phyloP scores from a whole-genome alignment of 2,797 vertebrate species.

The Petrocephalus sullivani region DNA sequence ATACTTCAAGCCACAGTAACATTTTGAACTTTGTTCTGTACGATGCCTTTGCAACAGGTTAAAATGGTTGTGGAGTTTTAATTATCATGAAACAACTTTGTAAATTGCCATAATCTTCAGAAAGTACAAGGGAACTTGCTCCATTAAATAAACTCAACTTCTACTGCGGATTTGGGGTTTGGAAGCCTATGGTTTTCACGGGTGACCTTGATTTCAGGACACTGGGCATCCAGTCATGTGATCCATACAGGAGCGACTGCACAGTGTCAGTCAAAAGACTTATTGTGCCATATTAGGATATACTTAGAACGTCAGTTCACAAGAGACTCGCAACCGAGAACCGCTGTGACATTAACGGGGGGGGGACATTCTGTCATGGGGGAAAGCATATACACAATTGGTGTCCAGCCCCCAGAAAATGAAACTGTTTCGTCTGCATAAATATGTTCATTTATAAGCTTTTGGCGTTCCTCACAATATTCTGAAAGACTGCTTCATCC shows the following conservation, averaged over 20 bases:
- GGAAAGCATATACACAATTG: not conserved
- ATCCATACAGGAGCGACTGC: not conserved
- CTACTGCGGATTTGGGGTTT: not conserved
- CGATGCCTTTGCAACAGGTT: not conserved
- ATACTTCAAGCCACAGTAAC: not conserved
- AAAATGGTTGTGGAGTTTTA: not conserved
- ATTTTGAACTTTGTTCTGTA: not conserved
- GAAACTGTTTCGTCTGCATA: slow-evolving; percentile 2
- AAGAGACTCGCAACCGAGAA: not conserved
- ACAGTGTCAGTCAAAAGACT: not conserved
- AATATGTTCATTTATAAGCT: slow-evolving; percentile 7
- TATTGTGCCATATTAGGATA: not conserved
- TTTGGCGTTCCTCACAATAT: slow-evolving; percentile 19
- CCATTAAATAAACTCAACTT: not conserved
- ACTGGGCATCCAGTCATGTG: not conserved
- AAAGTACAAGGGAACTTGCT: slow-evolving; percentile 9
- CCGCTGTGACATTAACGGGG: not conserved
- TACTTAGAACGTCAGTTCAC: not conserved
- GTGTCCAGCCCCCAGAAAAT: slow-evolving; percentile 14
- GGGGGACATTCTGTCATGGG: not conserved
- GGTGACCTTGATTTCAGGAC: not conserved
- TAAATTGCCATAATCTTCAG: not conserved
- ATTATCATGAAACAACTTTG: slow-evolving; percentile 10
- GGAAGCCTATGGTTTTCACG: not conserved
- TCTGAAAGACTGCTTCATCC: slow-evolving; percentile 11